A percentile compares a stretch with the other conserved stretches of the same genome.
Evolutionary conservation across 2,113 vertebrate species (phyloP).

Genomic region (Alces alces): DNA sequence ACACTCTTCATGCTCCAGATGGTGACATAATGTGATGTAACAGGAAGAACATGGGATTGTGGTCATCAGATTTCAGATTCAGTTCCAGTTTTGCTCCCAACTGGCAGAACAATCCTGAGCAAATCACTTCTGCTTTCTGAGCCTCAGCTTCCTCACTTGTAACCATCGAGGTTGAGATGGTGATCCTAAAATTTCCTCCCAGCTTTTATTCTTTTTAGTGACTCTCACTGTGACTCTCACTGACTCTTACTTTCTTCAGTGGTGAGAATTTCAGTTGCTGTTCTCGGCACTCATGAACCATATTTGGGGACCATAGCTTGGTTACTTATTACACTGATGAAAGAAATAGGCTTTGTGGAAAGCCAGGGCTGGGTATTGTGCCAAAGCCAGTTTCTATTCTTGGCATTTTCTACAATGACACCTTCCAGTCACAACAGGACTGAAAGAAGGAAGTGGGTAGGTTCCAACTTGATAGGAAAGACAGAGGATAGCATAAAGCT

Average conservation of each 20-base stretch:
- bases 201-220: not conserved
- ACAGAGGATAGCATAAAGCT: not conserved
- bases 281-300: not conserved
- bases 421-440: not conserved
- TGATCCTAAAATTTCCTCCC: not conserved
- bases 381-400: not conserved
- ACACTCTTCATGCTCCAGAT: no score
- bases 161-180: not conserved
- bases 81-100: not conserved
- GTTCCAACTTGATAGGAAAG: not conserved
- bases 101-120: not conserved
- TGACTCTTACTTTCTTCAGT: not conserved
- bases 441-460: not conserved
- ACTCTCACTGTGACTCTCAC: not conserved
- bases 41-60: no score
- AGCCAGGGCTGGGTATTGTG: not conserved
- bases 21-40: no score
- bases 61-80: not conserved
- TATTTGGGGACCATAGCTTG: not conserved
- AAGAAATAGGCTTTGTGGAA: not conserved
- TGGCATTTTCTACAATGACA: not conserved
- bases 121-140: not conserved
- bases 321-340: not conserved
- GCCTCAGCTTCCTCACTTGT: not conserved
- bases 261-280: not conserved